phyloP scores from a whole-genome alignment of 2,888 invertebrate species.

The Brenthis ino region DNA sequence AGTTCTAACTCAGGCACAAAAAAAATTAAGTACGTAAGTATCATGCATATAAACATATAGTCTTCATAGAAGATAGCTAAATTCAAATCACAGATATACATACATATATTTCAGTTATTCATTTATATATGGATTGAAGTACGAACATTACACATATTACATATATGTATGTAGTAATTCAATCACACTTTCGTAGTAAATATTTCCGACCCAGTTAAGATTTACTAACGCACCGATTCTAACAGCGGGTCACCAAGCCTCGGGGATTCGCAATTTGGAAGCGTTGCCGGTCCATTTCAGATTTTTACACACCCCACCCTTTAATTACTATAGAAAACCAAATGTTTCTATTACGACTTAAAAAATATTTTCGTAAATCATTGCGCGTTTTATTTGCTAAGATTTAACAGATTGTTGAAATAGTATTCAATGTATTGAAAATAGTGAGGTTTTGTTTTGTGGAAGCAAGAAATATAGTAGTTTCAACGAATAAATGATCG shows the following conservation, averaged over 20 bases:
- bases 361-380: conserved; percentile 12
- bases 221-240: conserved; percentile 49
- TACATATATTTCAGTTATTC: too few relatives aligned
- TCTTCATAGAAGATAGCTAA: too few relatives aligned
- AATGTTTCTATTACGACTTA: not conserved
- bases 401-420: not conserved
- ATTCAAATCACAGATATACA: too few relatives aligned
- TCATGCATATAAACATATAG: too few relatives aligned
- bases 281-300: conserved; percentile 54
- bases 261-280: conserved; percentile 54
- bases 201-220: conserved; percentile 45
- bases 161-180: conserved; percentile 18
- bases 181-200: conserved; percentile 19
- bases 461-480: conserved; percentile 31
- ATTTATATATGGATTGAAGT: too few relatives aligned
- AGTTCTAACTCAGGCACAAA: too few relatives aligned
- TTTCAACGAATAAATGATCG: conserved; percentile 46
- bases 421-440: conserved; percentile 19
- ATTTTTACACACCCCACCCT: conserved; percentile 52
- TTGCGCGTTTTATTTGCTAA: conserved; percentile 5
- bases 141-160: not conserved
- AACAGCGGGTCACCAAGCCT: conserved; percentile 50
- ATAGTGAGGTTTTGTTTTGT: not conserved
- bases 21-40: too few relatives aligned
- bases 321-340: conserved; percentile 41